A percentile compares a stretch with the other conserved stretches of the same genome.
Evolutionary conservation across 2,113 vertebrate species (phyloP).

Genomic region (Nothobranchius furzeri): DNA sequence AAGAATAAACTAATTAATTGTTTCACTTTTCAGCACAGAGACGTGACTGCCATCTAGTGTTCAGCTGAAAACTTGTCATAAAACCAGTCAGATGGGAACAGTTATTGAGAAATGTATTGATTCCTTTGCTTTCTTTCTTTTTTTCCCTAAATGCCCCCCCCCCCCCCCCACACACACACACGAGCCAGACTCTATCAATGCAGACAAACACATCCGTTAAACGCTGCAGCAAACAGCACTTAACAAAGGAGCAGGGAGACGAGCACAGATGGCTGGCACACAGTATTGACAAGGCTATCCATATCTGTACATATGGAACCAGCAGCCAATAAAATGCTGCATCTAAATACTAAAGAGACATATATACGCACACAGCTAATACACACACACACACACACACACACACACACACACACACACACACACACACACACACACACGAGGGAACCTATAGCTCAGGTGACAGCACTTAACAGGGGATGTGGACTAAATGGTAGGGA

Average conservation of each 20-base stretch:
- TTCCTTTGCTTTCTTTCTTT: slow-evolving; percentile 10
- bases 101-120: slow-evolving; percentile 58
- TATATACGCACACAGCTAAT: slow-evolving; percentile 17
- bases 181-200: slow-evolving; percentile 32
- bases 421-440: neutral
- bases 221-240: slow-evolving; percentile 58
- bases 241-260: slow-evolving; percentile 38
- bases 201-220: slow-evolving; percentile 49
- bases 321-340: slow-evolving; percentile 33
- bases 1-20: too few species aligned
- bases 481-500: slow-evolving; percentile 32
- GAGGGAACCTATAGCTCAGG: slow-evolving; percentile 12
- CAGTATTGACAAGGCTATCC: slow-evolving; percentile 65
- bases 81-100: slow-evolving; percentile 13
- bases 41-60: slow-evolving; percentile 55
- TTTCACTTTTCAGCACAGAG: neutral
- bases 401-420: slow-evolving; percentile 2
- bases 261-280: slow-evolving; percentile 68
- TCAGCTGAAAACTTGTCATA: neutral
- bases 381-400: neutral
- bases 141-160: slow-evolving; percentile 1
- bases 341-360: slow-evolving; percentile 33
- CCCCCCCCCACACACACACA: slow-evolving; percentile 9
- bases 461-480: slow-evolving; percentile 18
- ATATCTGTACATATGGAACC: slow-evolving; percentile 63